A percentile compares a stretch with the other conserved stretches of the same genome.
phyloP scores from a whole-genome alignment of 2,888 invertebrate genomes.

The Adelphocoris suturalis region DNA sequence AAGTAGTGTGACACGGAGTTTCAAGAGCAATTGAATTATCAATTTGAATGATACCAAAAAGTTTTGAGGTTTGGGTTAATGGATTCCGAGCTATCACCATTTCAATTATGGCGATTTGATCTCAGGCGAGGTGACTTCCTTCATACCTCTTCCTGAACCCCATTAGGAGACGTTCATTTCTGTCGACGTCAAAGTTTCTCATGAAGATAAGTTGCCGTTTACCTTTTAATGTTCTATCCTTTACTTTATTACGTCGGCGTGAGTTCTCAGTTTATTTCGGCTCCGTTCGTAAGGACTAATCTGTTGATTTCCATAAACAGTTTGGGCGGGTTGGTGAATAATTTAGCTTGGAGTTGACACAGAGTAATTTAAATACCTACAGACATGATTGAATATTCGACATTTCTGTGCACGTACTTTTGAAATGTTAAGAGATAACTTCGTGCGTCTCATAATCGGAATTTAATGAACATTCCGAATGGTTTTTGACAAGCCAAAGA shows the following conservation, averaged over 20 bases:
- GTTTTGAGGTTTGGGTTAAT: slow-evolving; percentile 8
- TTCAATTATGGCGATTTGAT: slow-evolving; percentile 1
- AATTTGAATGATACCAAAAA: background rate
- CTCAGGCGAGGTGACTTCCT: background rate
- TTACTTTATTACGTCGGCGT: background rate
- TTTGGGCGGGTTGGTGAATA: too few relatives aligned
- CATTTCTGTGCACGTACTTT: too few relatives aligned
- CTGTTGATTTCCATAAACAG: background rate
- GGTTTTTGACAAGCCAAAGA: too few relatives aligned
- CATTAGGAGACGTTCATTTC: background rate
- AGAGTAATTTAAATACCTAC: too few relatives aligned
- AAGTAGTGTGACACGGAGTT: too few relatives aligned
- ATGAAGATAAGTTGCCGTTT: slow-evolving; percentile 19
- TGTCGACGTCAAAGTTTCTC: slow-evolving; percentile 10
- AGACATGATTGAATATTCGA: too few relatives aligned
- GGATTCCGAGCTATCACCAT: slow-evolving; percentile 13
- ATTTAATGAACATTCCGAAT: too few relatives aligned
- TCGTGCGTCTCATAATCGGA: too few relatives aligned
- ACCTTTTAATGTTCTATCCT: background rate
- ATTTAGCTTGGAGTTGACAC: too few relatives aligned
- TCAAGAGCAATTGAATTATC: background rate
- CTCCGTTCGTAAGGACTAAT: background rate
- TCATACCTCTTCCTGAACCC: slow-evolving; percentile 9
- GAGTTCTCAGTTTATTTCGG: background rate
- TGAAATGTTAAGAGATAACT: too few relatives aligned